Evolutionary conservation across 2,888 invertebrate species (phyloP), one percentile per base, ranked within the genome.

Genomic region (Pollenia angustigena): DNA sequence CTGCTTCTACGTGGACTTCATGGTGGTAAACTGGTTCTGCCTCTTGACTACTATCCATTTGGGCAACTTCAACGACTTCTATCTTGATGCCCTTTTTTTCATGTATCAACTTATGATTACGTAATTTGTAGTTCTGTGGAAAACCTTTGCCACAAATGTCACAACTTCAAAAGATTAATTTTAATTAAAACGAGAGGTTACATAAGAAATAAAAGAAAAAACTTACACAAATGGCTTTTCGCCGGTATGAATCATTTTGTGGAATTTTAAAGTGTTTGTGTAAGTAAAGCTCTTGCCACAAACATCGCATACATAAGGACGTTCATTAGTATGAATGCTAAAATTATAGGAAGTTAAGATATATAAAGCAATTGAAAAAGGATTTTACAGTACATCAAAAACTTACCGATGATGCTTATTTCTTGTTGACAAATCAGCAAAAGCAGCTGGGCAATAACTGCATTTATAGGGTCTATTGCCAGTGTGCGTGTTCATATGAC

Each of bases 401-500:
- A 85, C 85, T 54, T 87, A 93, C 93, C 93, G 90, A 90, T 93
- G 92, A 88, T 93, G 93, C 82, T 93, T 93, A 48, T 93, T 93
- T 58, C 93, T 90, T 1, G 93, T 93, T 3, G 93, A 93, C 18
- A 93, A 89, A 89, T 93, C 93, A 3, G 93, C 93, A 90, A 93
- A 93, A 18, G 92, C 91, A 50, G 93, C 91, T 50, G 93, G 91
- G 66, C 93, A 93, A 85, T 91, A 93, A 46, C 90, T 91, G 86
- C 93, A 93, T 58, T 92, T 91, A 80, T 92, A 93, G 9, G 93
- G 93, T 9, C 93, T 91, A 87, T 93, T 91, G 16, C 93, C 93
- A 2, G 93, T 93, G 78, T 93, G 93, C 0, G 93, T 93, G 81
- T 93, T 92, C 93, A 93, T 93, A 76, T 93, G 93, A 3, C 93